phyloP scores from a whole-genome alignment of 2,888 invertebrate species.

The Drosophila pseudotalamancana region DNA sequence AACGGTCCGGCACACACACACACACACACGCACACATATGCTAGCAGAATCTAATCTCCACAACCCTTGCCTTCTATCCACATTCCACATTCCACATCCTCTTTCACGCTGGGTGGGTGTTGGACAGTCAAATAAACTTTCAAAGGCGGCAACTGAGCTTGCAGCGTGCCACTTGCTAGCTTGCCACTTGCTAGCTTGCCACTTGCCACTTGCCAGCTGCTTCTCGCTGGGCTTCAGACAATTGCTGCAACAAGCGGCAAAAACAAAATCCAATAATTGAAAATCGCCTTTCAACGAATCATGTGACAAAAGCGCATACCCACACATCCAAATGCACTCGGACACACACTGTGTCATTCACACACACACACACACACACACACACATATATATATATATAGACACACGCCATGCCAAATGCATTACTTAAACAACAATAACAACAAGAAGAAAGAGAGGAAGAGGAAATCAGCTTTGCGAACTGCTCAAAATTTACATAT shows the following conservation, averaged over 20 bases:
- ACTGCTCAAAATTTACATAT: conserved; percentile 65
- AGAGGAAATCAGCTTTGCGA: conserved; percentile 24
- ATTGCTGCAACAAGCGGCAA: conserved; percentile 33
- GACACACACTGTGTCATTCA: neutral
- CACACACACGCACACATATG: neutral
- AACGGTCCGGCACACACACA: conserved; percentile 9
- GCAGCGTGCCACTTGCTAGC: neutral
- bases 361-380: neutral
- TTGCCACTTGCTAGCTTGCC: neutral
- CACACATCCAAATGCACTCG: conserved; percentile 9
- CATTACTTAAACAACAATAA: conserved; percentile 1
- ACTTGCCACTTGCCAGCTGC: neutral
- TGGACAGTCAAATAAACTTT: conserved; percentile 37
- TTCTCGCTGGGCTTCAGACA: conserved; percentile 34
- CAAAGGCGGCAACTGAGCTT: conserved; percentile 11
- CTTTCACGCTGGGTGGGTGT: neutral
- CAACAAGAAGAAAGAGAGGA: neutral
- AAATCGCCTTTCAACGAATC: conserved; percentile 49
- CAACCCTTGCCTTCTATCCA: neutral
- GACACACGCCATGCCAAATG: neutral
- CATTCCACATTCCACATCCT: neutral
- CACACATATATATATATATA: too few species aligned
- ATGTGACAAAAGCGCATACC: conserved; percentile 30
- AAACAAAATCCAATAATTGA: conserved; percentile 81
- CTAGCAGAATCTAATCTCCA: conserved; percentile 8